Conservation (phyloP, 2,888 invertebrate species). For the Sabatieria punctata region DNA sequence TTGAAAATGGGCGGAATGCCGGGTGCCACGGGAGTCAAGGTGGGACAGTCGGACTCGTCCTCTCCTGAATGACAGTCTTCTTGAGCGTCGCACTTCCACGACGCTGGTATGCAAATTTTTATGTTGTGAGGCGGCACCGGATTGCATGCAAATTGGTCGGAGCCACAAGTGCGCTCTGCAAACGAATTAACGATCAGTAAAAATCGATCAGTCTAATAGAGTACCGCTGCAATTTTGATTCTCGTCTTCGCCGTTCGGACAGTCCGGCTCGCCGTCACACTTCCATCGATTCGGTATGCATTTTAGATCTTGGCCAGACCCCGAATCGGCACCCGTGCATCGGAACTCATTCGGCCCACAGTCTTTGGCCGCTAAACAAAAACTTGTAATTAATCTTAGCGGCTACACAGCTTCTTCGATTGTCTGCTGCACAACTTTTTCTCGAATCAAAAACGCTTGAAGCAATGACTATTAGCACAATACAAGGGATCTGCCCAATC, state of each 20-base stretch:
- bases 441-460: too few relatives aligned
- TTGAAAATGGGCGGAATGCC: too few relatives aligned
- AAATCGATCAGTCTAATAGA: too few relatives aligned
- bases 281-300: neutral
- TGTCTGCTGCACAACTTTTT: too few relatives aligned
- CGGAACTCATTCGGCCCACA: neutral
- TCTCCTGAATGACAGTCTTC: neutral
- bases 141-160: neutral
- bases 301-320: neutral
- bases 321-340: neutral
- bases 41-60: too few relatives aligned
- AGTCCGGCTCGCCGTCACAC: neutral
- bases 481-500: too few relatives aligned
- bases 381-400: too few relatives aligned
- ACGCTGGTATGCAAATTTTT: neutral
- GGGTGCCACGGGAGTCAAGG: too few relatives aligned
- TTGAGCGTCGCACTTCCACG: slow-evolving; percentile 2
- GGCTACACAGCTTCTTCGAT: too few relatives aligned
- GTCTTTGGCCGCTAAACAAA: neutral
- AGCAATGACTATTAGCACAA: too few relatives aligned
- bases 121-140: neutral
- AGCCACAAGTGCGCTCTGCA: neutral
- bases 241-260: neutral
- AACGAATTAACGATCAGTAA: too few relatives aligned
- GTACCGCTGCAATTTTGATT: too few relatives aligned